Base-by-base conservation (phyloP, 1,140 invertebrate species). In the Trichomalopsis sarcophagae region DNA sequence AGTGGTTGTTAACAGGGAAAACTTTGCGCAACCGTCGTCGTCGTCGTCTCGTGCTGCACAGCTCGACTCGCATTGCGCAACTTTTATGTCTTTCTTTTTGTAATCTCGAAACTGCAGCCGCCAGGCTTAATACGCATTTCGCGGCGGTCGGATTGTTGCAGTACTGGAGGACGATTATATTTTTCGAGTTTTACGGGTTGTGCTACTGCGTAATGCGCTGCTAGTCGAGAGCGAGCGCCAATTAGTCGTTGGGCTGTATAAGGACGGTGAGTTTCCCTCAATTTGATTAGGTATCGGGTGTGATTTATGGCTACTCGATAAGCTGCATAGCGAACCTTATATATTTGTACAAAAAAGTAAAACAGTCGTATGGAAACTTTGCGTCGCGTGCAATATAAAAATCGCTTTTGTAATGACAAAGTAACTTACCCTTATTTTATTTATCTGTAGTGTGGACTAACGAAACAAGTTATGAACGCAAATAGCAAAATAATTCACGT, bases 1-100 rank as follows among this genome's bases (percentile, higher is more conserved):
- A 87, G 77, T 69, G 83, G 88, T 89, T 87, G 87, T 89, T 89
- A 89, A 88, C 87, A 89, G 80, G 86, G 40, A 87, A 78, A 81
- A 68, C 17, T 73, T 89, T 87, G 87, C 88, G 87, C 87, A 90
- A 89, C 88, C 76, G 78, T 84, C 71, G 78, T 78, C 50, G 27
- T 69, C 85, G 50, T 78, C 79, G 73, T 84, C 81, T 87, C 80
- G 47, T 62, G 21, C 55, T 4, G 71, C 66, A 62, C 17, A 55
- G 17, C 50, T 55, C 50, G 50, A 55, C 55, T 62, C 17, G 73
- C 30, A 84, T 87, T 89, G 87, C 89, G 86, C 85, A 89, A 90
- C 86, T 86, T 86, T 81, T 68, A 78, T 76, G 88, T 88, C 86
- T 89, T 87, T 89, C 88, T 84, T 62, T n/a, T 62, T 68, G 82